Conservation (phyloP, 2,113 vertebrate genomes). For the Harpagus bidentatus region DNA sequence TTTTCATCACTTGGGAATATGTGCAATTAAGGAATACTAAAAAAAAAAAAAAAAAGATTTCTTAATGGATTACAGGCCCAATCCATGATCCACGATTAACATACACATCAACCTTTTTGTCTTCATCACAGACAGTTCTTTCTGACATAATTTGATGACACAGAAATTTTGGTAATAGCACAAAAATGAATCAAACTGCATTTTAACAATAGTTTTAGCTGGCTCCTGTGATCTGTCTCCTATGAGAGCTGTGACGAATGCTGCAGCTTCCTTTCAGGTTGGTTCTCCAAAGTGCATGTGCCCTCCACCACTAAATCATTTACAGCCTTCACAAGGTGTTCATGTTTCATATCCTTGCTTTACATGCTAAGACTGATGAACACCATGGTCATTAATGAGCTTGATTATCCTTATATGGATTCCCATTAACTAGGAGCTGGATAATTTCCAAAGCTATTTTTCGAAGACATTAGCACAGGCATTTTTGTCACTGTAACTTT, state of each 20-base stretch:
- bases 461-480: background rate
- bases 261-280: background rate
- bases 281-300: background rate
- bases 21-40: background rate
- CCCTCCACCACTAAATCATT: background rate
- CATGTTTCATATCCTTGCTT: background rate
- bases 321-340: rapidly evolving
- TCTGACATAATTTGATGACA: slow-evolving; percentile 24
- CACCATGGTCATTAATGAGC: background rate
- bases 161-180: background rate
- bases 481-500: background rate
- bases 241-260: background rate
- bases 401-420: background rate
- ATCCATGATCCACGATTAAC: slow-evolving; percentile 31
- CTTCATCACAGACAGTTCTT: slow-evolving; percentile 12
- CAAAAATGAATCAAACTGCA: background rate
- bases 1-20: background rate
- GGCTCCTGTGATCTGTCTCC: background rate
- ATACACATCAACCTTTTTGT: slow-evolving; percentile 4
- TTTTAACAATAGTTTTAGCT: background rate
- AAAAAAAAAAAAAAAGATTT: background rate
- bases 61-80: background rate
- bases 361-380: background rate
- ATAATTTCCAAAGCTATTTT: background rate
- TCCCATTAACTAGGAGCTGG: background rate